Percentiles rank a stretch among this genome's conserved stretches.
Evolutionary conservation across 1,140 invertebrate genomes (phyloP).

Genomic region (Ruditapes philippinarum): DNA sequence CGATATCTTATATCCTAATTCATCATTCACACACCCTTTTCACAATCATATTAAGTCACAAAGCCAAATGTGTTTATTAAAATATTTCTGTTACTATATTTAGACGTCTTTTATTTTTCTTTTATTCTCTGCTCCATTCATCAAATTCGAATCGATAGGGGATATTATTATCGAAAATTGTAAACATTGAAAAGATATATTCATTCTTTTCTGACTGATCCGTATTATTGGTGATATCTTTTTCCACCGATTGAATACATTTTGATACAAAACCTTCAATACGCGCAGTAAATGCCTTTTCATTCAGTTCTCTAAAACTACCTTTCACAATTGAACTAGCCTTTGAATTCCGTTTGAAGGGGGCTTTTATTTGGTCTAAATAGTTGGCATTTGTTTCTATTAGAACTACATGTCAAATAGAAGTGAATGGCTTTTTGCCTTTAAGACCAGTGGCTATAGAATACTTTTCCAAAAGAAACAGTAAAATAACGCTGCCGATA

Average conservation of each 20-base stretch:
- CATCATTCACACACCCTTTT: neutral
- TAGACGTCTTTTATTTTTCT: slow-evolving; percentile 50
- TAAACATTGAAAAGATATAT: slow-evolving; percentile 66
- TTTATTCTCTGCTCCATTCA: slow-evolving; percentile 30
- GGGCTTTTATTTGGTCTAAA: slow-evolving; percentile 50
- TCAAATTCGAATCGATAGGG: slow-evolving; percentile 42
- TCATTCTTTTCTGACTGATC: slow-evolving; percentile 42
- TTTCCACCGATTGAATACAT: slow-evolving; percentile 47
- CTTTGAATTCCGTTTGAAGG: slow-evolving; percentile 61
- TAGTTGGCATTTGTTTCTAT: slow-evolving; percentile 40
- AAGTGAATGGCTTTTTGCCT: neutral
- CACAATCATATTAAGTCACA: slow-evolving; percentile 23
- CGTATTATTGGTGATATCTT: slow-evolving; percentile 48
- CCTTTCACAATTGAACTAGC: slow-evolving; percentile 51
- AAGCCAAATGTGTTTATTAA: slow-evolving; percentile 47
- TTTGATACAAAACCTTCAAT: slow-evolving; percentile 63
- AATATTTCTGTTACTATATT: slow-evolving; percentile 37
- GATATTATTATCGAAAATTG: slow-evolving; percentile 64
- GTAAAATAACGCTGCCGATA: neutral
- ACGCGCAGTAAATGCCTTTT: slow-evolving; percentile 51
- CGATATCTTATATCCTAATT: neutral
- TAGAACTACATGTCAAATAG: neutral
- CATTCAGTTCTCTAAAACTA: slow-evolving; percentile 41
- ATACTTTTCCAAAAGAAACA: slow-evolving; percentile 9
- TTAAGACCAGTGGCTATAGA: neutral